Conservation (phyloP, 2,113 vertebrate genomes). For the Fukomys damarensis region DNA sequence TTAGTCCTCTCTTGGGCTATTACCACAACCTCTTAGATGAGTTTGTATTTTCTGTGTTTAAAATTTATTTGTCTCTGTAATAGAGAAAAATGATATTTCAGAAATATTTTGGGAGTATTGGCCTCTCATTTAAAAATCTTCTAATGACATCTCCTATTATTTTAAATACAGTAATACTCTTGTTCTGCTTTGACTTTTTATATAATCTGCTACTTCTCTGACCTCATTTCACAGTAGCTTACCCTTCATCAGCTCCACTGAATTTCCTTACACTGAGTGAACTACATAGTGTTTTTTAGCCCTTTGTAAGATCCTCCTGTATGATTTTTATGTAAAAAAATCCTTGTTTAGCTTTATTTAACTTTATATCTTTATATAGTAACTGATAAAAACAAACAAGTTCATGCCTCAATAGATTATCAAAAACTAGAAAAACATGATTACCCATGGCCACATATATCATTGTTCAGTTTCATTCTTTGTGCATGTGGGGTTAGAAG, state of each 20-base stretch:
- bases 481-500: rapidly evolving
- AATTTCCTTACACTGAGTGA: not conserved
- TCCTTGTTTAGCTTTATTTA: not conserved
- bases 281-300: not conserved
- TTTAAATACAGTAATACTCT: not conserved
- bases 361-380: not conserved
- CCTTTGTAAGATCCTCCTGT: not conserved
- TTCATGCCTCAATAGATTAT: not conserved
- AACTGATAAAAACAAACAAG: not conserved
- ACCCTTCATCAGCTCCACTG: not conserved
- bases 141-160: not conserved
- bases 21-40: not conserved
- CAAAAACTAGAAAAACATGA: no score
- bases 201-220: not conserved
- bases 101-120: not conserved
- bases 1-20: not conserved
- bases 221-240: not conserved
- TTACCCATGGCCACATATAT: not conserved
- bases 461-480: not conserved
- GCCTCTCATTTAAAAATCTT: not conserved
- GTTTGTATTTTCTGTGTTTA: not conserved
- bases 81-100: not conserved
- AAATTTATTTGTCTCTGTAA: not conserved
- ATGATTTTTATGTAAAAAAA: not conserved
- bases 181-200: not conserved